Base-by-base conservation (phyloP, 53 echinoderm and acorn worm species). In the Antedon mediterranea region DNA sequence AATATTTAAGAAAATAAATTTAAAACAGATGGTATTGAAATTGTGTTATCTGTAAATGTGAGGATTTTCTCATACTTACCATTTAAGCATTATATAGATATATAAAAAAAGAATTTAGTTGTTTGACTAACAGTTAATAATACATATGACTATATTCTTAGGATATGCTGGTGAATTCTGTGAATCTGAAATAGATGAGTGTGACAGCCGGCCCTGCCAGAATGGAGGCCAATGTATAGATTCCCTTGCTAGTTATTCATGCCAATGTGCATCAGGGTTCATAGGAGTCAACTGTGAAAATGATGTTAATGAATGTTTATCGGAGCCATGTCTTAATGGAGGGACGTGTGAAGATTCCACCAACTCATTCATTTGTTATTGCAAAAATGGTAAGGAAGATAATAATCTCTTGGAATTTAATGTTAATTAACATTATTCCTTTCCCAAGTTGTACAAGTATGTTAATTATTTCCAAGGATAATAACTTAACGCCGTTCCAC, bases 121-220 rank as follows among this genome's bases (percentile, higher is more conserved):
- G n/a, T n/a, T n/a, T n/a, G n/a, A n/a, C n/a, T n/a, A n/a, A n/a
- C n/a, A n/a, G n/a, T n/a, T n/a, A n/a, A n/a, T n/a, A n/a, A n/a
- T 37, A 6, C 37, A 23, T 11, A 57, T 57, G 23, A 57, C 20
- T 57, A 37, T 57, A 11, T 57, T 57, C 23, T 32, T 77, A 11
- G 94, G 94, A 23, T 77, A 73, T 27, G 80, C 74, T 20, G 97
- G 97, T 0, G 23, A 27, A 0, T 82, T 83, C 30, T 95, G 97
- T 33, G 92, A 89, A 30, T 0, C 4, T 0, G 83, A 92, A 30
- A 76, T 95, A 0, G 73, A 95, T 43, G 97, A 95, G 71, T 95
- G 97, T 43, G 80, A 7, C 0, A 80, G 80, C 26, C 30, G 18
- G 30, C 90, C 90, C 0, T 90, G 90, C 57, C 71, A 71, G 23